phyloP scores from a whole-genome alignment of 2,888 invertebrate species.

The Stenchaetothrips biformis region DNA sequence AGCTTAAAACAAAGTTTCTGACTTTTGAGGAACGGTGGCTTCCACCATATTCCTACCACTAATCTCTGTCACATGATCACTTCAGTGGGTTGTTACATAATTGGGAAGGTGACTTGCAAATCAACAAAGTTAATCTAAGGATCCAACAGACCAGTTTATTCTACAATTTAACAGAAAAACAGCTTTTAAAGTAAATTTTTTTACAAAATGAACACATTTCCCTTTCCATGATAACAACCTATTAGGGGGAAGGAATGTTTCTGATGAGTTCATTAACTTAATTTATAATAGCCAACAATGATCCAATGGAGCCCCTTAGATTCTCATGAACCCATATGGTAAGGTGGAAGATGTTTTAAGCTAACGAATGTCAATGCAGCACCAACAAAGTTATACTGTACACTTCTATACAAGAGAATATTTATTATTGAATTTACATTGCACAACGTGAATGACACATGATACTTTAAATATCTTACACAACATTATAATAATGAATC shows the following conservation, averaged over 20 bases:
- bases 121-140: conserved; percentile 1
- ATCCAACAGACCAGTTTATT: conserved; percentile 23
- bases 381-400: not conserved
- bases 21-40: no score
- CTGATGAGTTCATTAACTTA: conserved; percentile 4
- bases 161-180: not conserved
- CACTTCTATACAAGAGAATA: not conserved
- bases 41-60: no score
- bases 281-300: conserved; percentile 1
- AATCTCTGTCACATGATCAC: no score
- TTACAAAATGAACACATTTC: conserved; percentile 7
- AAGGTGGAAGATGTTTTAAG: no score
- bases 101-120: not conserved
- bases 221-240: conserved; percentile 9
- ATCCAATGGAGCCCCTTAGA: conserved; percentile 22
- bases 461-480: conserved; percentile 16
- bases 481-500: conserved; percentile 17
- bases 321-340: not conserved
- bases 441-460: not conserved
- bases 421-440: conserved; percentile 21
- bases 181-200: not conserved
- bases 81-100: no score
- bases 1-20: no score
- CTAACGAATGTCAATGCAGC: conserved; percentile 12
- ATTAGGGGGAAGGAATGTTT: not conserved